Conservation (phyloP, 2,113 vertebrate species). For the Rana temporaria region DNA sequence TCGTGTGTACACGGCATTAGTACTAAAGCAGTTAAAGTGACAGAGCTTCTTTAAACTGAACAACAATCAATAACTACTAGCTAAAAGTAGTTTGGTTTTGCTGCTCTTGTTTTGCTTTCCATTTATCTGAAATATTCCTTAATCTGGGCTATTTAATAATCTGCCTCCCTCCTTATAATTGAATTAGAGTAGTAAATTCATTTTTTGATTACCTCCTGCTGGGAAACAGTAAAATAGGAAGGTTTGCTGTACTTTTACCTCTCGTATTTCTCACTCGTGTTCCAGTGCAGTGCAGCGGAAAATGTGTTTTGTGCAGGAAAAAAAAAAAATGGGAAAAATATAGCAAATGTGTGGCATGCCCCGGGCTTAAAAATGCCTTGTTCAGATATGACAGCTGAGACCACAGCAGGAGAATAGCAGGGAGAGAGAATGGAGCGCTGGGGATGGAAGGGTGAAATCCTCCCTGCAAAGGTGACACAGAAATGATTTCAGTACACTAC, state of each 20-base stretch:
- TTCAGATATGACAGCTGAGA: constrained; percentile 54
- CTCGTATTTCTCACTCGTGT: constrained; percentile 8
- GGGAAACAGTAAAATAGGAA: not conserved
- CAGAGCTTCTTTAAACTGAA: no score
- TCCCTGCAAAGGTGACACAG: constrained; percentile 15
- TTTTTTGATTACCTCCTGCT: not conserved
- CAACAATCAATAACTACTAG: no score
- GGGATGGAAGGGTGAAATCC: constrained; percentile 27
- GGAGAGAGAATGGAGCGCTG: not conserved
- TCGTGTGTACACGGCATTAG: no score
- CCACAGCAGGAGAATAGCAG: constrained; percentile 43
- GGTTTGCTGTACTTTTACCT: constrained; percentile 27
- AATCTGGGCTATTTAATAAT: no score
- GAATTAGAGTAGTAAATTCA: no score
- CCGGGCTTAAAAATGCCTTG: constrained; percentile 49
- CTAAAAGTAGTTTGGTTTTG: no score
- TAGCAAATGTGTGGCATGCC: constrained; percentile 45
- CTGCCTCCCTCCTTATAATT: no score
- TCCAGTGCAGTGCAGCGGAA: constrained; percentile 48
- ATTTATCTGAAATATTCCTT: no score
- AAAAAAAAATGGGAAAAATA: constrained; percentile 34
- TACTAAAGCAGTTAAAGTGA: no score
- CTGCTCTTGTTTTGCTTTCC: no score
- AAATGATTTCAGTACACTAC: constrained; percentile 32
- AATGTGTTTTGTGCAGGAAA: constrained; percentile 47